A percentile compares a stretch with the other conserved stretches of the same genome.
Evolutionary conservation across 2,113 vertebrate genomes (phyloP).

Genomic region (Rhinogobius similis): DNA sequence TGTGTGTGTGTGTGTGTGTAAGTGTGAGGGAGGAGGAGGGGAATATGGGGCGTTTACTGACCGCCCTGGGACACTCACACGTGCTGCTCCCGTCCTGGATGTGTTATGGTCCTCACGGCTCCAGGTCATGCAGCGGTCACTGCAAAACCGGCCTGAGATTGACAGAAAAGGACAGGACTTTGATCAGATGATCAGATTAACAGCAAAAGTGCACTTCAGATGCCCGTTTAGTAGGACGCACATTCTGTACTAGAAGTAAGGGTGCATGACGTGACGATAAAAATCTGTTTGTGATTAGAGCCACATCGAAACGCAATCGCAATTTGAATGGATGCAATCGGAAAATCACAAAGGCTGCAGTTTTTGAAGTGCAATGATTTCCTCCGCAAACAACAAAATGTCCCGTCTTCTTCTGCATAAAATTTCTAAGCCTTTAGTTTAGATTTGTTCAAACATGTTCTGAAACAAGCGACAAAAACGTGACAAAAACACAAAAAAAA

Average conservation of each 20-base stretch:
- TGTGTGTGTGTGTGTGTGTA: conserved; percentile 10
- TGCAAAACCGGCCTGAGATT: neutral
- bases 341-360: no score
- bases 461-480: no score
- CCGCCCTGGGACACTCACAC: neutral
- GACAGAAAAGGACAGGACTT: neutral
- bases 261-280: neutral
- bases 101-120: neutral
- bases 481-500: no score
- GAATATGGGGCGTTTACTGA: neutral
- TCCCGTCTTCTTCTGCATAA: no score
- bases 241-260: neutral
- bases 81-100: neutral
- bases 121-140: conserved; percentile 2
- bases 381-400: no score
- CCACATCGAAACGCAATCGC: no score
- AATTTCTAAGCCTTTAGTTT: no score
- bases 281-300: neutral
- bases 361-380: no score
- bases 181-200: neutral
- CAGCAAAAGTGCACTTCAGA: neutral
- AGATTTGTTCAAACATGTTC: no score
- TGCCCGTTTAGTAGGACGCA: neutral
- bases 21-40: neutral
- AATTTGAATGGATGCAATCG: no score